phyloP scores from a whole-genome alignment of 2,113 vertebrate genomes.

The Bubo bubo region DNA sequence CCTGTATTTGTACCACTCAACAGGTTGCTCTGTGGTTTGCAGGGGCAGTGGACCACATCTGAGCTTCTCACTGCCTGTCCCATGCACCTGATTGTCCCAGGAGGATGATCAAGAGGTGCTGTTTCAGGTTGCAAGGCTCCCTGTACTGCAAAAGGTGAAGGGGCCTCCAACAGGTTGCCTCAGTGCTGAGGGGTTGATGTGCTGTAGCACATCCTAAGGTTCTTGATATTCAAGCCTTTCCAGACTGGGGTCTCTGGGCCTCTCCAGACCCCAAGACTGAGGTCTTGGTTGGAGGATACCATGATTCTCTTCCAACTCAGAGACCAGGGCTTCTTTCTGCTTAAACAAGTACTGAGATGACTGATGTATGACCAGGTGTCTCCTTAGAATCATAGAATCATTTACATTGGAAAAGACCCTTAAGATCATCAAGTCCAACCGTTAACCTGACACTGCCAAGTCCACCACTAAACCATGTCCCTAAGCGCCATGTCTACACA shows the following conservation, averaged over 20 bases:
- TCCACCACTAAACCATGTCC: neutral
- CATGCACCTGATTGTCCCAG: neutral
- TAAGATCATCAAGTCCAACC: too few species aligned
- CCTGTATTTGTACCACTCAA: neutral
- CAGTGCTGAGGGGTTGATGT: neutral
- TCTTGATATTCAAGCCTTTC: neutral
- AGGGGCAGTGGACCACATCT: neutral
- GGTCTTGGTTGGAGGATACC: neutral
- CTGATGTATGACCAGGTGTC: neutral
- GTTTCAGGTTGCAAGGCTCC: neutral
- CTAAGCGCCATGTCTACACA: neutral
- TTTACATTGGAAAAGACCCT: too few species aligned
- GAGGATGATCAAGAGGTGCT: neutral
- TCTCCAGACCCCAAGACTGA: neutral
- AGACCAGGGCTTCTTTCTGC: neutral
- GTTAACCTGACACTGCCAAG: too few species aligned
- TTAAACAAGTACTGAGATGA: neutral
- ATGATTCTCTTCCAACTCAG: neutral
- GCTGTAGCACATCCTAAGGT: neutral
- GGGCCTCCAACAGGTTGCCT: neutral
- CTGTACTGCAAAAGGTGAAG: neutral
- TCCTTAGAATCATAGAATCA: neutral
- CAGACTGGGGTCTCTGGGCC: neutral
- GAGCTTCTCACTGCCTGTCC: neutral
- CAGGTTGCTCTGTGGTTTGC: neutral